phyloP scores from a whole-genome alignment of 2,797 vertebrate species.

The Atherinosoma microstoma region DNA sequence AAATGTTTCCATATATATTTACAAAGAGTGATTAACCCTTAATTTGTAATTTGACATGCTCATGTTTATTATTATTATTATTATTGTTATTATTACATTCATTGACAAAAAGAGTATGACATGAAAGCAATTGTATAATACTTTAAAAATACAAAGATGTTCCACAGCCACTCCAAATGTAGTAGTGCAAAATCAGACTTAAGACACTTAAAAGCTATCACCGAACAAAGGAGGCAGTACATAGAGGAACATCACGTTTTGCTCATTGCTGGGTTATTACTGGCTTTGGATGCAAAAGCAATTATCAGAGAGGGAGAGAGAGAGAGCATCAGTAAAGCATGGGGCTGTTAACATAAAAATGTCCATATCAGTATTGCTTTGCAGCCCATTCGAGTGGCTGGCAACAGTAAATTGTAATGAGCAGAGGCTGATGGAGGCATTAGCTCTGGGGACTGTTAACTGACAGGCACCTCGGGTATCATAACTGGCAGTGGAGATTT shows the following conservation, averaged over 20 bases:
- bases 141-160: constrained; percentile 31
- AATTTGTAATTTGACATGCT: background rate
- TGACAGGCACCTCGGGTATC: constrained; percentile 68
- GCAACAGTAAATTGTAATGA: constrained; percentile 76
- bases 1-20: background rate
- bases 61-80: too few species aligned
- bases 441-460: constrained; percentile 73
- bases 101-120: constrained; percentile 7
- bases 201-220: constrained; percentile 52
- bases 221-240: constrained; percentile 53
- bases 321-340: constrained; percentile 62
- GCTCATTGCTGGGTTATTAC: constrained; percentile 65
- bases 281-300: constrained; percentile 67
- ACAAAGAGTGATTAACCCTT: background rate
- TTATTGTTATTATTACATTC: background rate
- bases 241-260: constrained; percentile 57
- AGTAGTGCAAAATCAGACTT: constrained; percentile 45
- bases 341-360: constrained; percentile 76
- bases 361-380: constrained; percentile 69
- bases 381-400: constrained; percentile 68
- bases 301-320: constrained; percentile 57
- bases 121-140: constrained; percentile 11
- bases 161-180: constrained; percentile 41
- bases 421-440: constrained; percentile 69
- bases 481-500: constrained; percentile 73